phyloP scores from a whole-genome alignment of 2,888 invertebrate genomes.

The Eurois occulta region DNA sequence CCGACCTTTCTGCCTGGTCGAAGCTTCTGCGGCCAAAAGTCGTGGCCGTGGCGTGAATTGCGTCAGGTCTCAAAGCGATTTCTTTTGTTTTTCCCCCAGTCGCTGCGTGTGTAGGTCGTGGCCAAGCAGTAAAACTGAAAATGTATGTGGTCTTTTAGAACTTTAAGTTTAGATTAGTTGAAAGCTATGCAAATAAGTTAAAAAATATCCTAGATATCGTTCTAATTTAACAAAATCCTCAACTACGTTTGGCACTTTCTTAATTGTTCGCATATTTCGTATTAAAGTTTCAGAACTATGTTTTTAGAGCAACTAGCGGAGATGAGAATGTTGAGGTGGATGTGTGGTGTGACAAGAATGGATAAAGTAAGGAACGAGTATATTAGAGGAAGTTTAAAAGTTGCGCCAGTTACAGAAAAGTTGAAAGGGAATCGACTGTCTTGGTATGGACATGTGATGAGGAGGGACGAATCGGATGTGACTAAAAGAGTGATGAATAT shows the following conservation, averaged over 20 bases:
- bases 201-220: conserved; percentile 7
- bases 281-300: neutral
- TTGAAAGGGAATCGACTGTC: no score
- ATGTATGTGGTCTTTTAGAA: neutral
- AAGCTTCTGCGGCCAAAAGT: neutral
- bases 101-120: neutral
- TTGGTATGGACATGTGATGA: no score
- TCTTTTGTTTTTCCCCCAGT: neutral
- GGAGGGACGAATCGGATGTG: no score
- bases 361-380: no score
- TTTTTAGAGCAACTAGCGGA: neutral
- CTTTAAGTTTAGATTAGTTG: neutral
- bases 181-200: conserved; percentile 23
- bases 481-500: no score
- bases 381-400: no score
- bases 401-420: no score
- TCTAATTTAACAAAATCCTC: neutral
- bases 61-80: neutral
- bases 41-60: neutral
- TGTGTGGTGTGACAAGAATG: no score
- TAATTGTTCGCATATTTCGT: conserved; percentile 13
- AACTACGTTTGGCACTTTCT: conserved; percentile 17
- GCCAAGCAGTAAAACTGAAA: neutral
- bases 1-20: neutral
- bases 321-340: no score